phyloP scores from a whole-genome alignment of 2,888 invertebrate genomes.

The Brenthis ino region DNA sequence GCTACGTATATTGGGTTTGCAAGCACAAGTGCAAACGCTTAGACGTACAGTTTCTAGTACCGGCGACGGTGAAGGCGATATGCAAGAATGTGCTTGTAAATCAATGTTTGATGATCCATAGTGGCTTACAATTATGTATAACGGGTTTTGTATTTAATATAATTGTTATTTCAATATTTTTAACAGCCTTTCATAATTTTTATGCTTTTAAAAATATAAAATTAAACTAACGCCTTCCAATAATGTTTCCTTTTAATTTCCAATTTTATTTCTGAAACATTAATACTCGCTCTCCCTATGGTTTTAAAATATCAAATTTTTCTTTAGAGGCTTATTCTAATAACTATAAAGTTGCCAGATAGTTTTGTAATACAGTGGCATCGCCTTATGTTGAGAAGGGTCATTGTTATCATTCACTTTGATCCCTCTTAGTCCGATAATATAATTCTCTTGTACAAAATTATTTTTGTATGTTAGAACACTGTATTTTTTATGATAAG shows the following conservation, averaged over 20 bases:
- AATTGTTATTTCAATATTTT: not conserved
- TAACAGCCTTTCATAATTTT: no score
- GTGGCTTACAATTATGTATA: not conserved
- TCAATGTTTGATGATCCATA: constrained; percentile 59
- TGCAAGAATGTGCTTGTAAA: constrained; percentile 66
- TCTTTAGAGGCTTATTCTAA: constrained; percentile 9
- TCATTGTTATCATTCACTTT: constrained; percentile 33
- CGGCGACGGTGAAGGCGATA: constrained; percentile 55
- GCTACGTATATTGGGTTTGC: constrained; percentile 84
- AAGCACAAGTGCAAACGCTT: constrained; percentile 85
- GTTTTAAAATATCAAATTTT: constrained; percentile 1
- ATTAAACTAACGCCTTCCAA: no score
- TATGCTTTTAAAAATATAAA: no score
- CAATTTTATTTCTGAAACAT: no score
- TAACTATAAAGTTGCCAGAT: constrained; percentile 15
- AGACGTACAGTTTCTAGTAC: constrained; percentile 69
- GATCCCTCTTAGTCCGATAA: constrained; percentile 29
- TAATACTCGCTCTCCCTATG: not conserved
- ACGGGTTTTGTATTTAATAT: no score
- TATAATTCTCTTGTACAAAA: constrained; percentile 20
- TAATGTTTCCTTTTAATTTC: no score
- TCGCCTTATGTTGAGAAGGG: constrained; percentile 36
- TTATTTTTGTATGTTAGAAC: constrained; percentile 9
- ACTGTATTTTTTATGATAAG: not conserved
- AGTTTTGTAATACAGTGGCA: constrained; percentile 33